A percentile compares a stretch with the other conserved stretches of the same genome.
Evolutionary conservation across 2,888 invertebrate genomes (phyloP).

Genomic region (Netelia melanura): DNA sequence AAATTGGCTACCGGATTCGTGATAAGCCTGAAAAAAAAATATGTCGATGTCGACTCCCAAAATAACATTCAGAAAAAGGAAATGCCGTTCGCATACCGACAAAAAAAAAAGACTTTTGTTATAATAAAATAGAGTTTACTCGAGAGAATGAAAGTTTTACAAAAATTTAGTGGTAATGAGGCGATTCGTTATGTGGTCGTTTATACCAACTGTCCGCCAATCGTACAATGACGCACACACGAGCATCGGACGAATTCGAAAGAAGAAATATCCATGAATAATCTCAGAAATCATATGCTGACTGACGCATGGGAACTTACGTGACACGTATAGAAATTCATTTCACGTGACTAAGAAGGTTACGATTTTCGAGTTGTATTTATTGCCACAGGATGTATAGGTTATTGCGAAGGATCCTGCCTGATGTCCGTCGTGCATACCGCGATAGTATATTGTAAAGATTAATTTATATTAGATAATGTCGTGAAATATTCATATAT

Average conservation of each 20-base stretch:
- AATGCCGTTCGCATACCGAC: no score
- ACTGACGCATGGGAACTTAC: slow-evolving; percentile 27
- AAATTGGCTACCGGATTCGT: no score
- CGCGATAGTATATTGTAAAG: slow-evolving; percentile 49
- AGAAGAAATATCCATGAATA: slow-evolving; percentile 32
- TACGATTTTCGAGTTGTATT: slow-evolving; percentile 54
- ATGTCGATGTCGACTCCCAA: no score
- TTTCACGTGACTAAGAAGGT: slow-evolving; percentile 38
- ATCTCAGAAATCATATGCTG: slow-evolving; percentile 16
- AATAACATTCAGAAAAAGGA: no score
- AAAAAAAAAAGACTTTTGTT: no score
- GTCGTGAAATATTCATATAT: slow-evolving; percentile 62
- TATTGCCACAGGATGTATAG: slow-evolving; percentile 38
- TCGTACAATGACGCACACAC: slow-evolving; percentile 4
- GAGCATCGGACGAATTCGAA: slow-evolving; percentile 10
- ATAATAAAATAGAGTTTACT: no score
- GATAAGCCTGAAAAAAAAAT: no score
- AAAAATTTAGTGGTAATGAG: no score
- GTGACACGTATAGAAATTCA: slow-evolving; percentile 53
- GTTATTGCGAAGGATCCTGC: slow-evolving; percentile 47
- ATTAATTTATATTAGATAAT: slow-evolving; percentile 55
- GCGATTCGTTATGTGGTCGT: no score
- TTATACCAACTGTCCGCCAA: neutral
- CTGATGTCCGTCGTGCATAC: slow-evolving; percentile 65
- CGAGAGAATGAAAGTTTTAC: no score